Conservation (phyloP, 2,113 vertebrate genomes). For the Zapornia atra region DNA sequence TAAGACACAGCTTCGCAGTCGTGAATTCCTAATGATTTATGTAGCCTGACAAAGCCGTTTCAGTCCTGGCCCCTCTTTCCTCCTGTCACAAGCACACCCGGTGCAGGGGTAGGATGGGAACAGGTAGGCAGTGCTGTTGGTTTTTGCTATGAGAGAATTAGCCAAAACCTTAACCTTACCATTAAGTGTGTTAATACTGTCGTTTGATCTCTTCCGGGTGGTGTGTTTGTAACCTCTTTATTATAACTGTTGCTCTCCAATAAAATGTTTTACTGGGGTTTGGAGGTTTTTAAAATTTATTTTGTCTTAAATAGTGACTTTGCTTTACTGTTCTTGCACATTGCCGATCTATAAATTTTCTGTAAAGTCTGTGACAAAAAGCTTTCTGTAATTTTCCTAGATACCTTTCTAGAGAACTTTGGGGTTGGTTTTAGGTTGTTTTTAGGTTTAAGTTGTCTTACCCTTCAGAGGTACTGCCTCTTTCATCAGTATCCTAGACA, state of each 20-base stretch:
- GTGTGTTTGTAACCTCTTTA: background rate
- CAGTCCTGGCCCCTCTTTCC: background rate
- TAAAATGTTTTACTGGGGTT: background rate
- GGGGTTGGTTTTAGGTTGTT: background rate
- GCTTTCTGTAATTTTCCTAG: background rate
- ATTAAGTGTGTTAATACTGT: background rate
- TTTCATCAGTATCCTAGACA: background rate
- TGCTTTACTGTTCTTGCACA: background rate
- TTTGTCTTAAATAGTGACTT: background rate
- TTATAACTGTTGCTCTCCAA: background rate
- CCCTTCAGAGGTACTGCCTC: background rate
- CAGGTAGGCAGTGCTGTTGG: background rate
- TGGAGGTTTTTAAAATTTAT: too few relatives aligned
- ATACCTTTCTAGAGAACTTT: background rate
- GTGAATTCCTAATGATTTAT: constrained; percentile 50
- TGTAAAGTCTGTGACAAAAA: background rate
- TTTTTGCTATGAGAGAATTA: background rate
- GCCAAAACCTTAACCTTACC: background rate
- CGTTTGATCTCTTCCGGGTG: background rate
- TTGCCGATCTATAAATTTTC: background rate
- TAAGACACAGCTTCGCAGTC: background rate
- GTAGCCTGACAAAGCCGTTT: constrained; percentile 11
- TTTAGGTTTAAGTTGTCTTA: background rate
- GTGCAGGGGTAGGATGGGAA: background rate
- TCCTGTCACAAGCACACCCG: background rate